Evolutionary conservation across 2,888 invertebrate species (phyloP), one percentile per base, ranked within the genome.

Genomic region (Agrenia bidenticulata): DNA sequence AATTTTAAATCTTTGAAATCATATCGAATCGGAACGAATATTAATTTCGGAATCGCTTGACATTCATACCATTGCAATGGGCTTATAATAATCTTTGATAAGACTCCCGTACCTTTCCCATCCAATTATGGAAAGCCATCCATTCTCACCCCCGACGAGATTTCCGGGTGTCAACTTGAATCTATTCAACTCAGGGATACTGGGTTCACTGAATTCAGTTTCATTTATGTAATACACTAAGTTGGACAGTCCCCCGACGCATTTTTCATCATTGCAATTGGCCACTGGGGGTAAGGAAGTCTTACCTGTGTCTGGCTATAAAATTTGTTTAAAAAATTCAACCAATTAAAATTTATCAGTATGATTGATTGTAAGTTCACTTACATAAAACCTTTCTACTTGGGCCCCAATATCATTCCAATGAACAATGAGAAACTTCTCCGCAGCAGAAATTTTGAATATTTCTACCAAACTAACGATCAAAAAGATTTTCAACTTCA

Each of bases 61-160:
- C 19, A 7, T 17, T 21, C 27, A 50, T 66, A 74, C 74, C 69
- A 62, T 61, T 2, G 24, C 63, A 21, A 50, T 17, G 1, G 70
- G 70, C n/a, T 56, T 55, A 45, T 69, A 67, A 23, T 53, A 45
- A 0, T 61, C 24, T n/a, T 42, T 13, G 0, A 67, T 26, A 11
- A 68, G 11, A 5, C 49, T 23, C 9, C 73, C 70, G 59, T 59
- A 74, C 11, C 26, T 37, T 27, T 64, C 42, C 69, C 67, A 70
- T 19, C 63, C 59, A 9, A 57, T 2, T 0, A 63, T 13, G 45
- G 69, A 61, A 2, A 74, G 15, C 67, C 73, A 74, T 1, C 76
- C 76, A 55, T 63, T 72, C 59, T 72, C 73, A 5, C 74, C 76
- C 1, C 74, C 73, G 37, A 74, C 68, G 11, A 73, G 27, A 58